Evolutionary conservation across 2,888 invertebrate species (phyloP), one percentile per base, ranked within the genome.

Genomic region (Habrosyne pyritoides): DNA sequence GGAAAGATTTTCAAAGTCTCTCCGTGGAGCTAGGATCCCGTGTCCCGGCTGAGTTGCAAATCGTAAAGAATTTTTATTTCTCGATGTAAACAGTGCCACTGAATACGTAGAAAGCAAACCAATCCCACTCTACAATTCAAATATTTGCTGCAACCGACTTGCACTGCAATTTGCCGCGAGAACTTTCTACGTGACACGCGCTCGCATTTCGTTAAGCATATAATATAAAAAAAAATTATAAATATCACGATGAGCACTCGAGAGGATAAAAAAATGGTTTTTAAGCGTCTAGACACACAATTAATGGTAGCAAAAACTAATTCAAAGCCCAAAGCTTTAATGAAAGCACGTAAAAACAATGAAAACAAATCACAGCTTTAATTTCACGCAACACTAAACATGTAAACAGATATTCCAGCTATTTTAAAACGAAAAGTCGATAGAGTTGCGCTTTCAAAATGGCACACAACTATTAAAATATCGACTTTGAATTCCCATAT

Each of bases 71-170:
- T 81, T 87, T 87, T 87, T 88, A 86, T 89, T 81, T 81, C 76
- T 79, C 66, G 73, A 71, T 83, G 86, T 86, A 88, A 89, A 89
- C 68, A 71, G 71, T 69, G 71, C 77, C 74, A 72, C 76, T 83
- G 87, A 86, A 87, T 84, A 84, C 82, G 81, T 79, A 77, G 81
- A 79, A 84, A 77, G 90, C 84, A 83, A 90, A 90, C 90, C 91
- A 90, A 89, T 91, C 79, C 84, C 87, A 89, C 86, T 91, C 87
- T 83, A 83, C 89, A 87, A 89, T 89, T 87, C 86, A 91, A 91
- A 91, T 89, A 90, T 91, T 91, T 89, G 84, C 81, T 67, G 77
- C 83, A 78, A 76, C 79, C 78, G 83, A 84, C 86, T 89, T 82
- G 83, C 82, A 74, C 70, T 82, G 86, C 88, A 84, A 87, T 87